Conservation (phyloP, 2,888 invertebrate species). For the Apotomis turbidana region DNA sequence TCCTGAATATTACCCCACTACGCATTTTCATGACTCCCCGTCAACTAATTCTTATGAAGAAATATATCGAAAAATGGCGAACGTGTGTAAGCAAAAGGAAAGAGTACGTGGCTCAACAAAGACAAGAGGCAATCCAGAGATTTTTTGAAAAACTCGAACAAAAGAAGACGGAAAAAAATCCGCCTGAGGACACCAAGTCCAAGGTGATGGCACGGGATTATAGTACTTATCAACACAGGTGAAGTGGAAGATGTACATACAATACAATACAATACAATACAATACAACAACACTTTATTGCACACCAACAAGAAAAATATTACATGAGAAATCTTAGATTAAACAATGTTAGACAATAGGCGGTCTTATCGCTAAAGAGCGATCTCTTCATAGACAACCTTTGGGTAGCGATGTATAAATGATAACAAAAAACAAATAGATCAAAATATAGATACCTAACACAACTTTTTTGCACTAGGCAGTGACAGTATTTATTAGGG, state of each 20-base stretch:
- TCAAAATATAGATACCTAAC: no score
- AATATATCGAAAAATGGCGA: conserved; percentile 69
- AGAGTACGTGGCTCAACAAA: conserved; percentile 57
- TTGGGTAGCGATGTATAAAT: no score
- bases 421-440: no score
- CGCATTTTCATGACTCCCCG: conserved; percentile 55
- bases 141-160: conserved; percentile 74
- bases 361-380: no score
- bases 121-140: conserved; percentile 63
- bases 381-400: no score
- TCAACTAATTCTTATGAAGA: conserved; percentile 58
- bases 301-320: no score
- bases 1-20: conserved; percentile 62
- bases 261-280: no score
- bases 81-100: conserved; percentile 58
- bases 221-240: conserved; percentile 76
- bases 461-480: no score
- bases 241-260: conserved; percentile 35
- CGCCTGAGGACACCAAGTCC: conserved; percentile 57
- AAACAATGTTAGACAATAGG: no score
- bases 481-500: no score
- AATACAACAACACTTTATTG: no score
- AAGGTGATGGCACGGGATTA: conserved; percentile 65
- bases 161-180: conserved; percentile 59
- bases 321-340: no score